Evolutionary conservation across 2,888 invertebrate genomes (phyloP), one percentile per base, ranked within the genome.

Genomic region (Epistrophe grossulariae): DNA sequence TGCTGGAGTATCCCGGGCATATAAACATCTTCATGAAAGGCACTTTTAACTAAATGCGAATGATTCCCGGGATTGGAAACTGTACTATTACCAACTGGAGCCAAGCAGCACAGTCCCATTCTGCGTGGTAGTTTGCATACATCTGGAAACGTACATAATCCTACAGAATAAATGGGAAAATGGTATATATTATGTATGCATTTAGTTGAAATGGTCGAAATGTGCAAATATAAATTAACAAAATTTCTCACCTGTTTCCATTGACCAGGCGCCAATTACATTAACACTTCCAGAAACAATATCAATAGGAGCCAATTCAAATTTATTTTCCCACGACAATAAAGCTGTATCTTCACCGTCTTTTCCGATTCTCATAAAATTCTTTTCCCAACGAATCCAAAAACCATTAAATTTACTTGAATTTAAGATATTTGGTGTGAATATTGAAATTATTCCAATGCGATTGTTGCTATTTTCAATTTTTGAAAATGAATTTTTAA

Each of bases 301-400:
- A 35, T 66, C 48, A 68, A 68, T 13, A 0, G 48, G 66, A 13
- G 66, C 35, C 9, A 50, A 35, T 11, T 35, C 48, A 8, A 17
- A 15, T 13, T 13, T 8, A 35, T 50, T 19, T 10, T 68, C 66
- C 66, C 66, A 68, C 0, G 66, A 50, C 35, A 68, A 35, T 19
- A 68, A 19, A 15, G 66, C 50, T 9, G 19, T 4, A 4, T 68
- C 19, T 15, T 48, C 48, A 35, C 48, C 48, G 5, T 19, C 48
- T 8, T 35, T 13, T 2, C 66, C 66, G 17, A 68, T 19, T 50
- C 50, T 31, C 8, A 68, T 35, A 13, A 35, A 35, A 19, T 68
- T 68, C 31, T 48, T 50, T 8, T 50, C n/a, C 66, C 66, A 68
- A 10, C 66, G 66, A 35, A 68, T 48, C 66, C 66, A 68, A 43